Conservation (phyloP, 2,797 vertebrate species). For the Thalassophryne amazonica region DNA sequence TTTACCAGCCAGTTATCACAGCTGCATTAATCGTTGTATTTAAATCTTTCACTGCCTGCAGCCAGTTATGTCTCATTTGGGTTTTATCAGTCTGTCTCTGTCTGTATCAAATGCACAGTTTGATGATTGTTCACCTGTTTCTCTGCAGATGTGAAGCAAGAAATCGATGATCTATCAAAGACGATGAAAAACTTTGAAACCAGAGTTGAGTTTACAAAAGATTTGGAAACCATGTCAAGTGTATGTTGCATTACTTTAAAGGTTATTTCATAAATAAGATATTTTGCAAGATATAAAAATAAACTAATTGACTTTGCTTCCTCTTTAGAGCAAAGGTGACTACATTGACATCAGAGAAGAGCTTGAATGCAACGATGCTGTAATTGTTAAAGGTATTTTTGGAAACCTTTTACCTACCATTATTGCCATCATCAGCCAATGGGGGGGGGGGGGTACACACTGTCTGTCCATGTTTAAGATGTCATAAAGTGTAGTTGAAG, state of each 20-base stretch:
- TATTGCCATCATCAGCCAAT: no score
- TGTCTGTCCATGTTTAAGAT: no score
- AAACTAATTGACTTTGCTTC: conserved; percentile 27
- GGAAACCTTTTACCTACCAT: conserved; percentile 5
- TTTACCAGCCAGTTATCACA: conserved; percentile 25
- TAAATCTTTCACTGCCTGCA: background rate
- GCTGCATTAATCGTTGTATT: conserved; percentile 15
- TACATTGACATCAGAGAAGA: conserved; percentile 94
- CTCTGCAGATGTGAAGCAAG: conserved; percentile 85
- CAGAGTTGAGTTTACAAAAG: conserved; percentile 84
- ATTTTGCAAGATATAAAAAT: background rate
- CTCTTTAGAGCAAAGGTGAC: conserved; percentile 81
- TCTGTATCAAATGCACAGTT: background rate
- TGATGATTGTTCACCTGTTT: conserved; percentile 15
- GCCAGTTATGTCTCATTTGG: background rate
- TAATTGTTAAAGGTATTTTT: conserved; percentile 83
- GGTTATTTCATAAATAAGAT: background rate
- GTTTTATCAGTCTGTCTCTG: background rate
- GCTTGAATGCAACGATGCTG: conserved; percentile 64
- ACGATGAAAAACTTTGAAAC: conserved; percentile 90
- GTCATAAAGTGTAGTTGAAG: no score
- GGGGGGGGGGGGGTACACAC: no score
- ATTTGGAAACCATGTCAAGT: conserved; percentile 82
- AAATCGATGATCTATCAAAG: conserved; percentile 86
- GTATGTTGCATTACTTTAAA: conserved; percentile 70